Conservation (phyloP, 2,797 vertebrate genomes). For the Momotus momota region DNA sequence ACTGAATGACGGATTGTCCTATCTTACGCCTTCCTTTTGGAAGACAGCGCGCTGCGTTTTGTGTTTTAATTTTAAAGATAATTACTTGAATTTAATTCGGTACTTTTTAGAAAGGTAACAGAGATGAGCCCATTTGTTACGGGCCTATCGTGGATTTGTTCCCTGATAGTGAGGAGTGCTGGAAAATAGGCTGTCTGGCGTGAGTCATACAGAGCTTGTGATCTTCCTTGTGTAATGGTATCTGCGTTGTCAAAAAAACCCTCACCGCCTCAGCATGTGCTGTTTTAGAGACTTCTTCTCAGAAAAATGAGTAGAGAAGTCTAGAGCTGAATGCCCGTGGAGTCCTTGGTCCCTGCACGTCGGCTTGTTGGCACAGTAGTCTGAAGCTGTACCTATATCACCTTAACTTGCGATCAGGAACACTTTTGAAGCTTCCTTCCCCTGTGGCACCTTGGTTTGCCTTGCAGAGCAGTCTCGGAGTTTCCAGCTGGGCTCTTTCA, state of each 20-base stretch:
- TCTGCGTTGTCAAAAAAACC: neutral
- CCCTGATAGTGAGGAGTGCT: neutral
- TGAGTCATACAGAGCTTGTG: neutral
- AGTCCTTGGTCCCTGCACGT: neutral
- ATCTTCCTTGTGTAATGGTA: neutral
- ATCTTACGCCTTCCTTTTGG: neutral
- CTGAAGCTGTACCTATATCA: neutral
- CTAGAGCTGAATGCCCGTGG: accelerated
- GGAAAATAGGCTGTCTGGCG: neutral
- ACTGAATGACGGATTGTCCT: slow-evolving; percentile 49
- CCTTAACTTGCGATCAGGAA: neutral
- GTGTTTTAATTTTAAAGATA: slow-evolving; percentile 62
- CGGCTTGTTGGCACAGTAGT: neutral
- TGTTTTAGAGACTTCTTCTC: neutral
- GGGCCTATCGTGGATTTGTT: neutral
- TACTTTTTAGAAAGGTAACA: slow-evolving; percentile 45
- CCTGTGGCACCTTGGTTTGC: neutral
- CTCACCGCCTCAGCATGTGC: neutral
- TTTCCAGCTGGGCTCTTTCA: neutral
- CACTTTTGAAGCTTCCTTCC: neutral
- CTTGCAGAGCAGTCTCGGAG: neutral
- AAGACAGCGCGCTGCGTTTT: neutral
- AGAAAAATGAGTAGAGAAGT: accelerated
- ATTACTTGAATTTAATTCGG: slow-evolving; percentile 49
- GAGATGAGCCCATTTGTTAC: slow-evolving; percentile 41